Conservation (phyloP, 1,140 invertebrate species). For the Zelostemma sp. region DNA sequence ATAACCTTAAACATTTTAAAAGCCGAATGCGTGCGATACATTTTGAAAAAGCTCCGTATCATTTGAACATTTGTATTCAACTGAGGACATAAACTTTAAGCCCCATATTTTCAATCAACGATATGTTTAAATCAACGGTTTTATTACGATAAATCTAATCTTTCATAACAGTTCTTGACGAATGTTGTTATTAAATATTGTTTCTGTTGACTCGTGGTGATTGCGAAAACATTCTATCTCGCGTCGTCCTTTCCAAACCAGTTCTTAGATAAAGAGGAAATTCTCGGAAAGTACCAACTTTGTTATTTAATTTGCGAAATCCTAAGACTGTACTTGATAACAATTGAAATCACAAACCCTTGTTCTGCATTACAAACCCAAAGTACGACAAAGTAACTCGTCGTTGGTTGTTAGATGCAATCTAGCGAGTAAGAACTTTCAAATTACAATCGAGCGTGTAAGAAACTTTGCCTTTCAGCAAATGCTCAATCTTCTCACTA, state of each 20-base stretch:
- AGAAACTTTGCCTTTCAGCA: conserved; percentile 35
- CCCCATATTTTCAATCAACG: too few relatives aligned
- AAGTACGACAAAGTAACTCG: conserved; percentile 35
- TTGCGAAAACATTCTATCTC: too few relatives aligned
- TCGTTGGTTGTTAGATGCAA: conserved; percentile 27
- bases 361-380: conserved; percentile 26
- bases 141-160: too few relatives aligned
- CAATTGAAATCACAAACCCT: conserved; percentile 41
- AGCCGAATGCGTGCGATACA: conserved; percentile 22
- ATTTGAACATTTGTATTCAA: neutral
- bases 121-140: too few relatives aligned
- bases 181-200: too few relatives aligned
- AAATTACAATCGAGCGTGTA: conserved; percentile 31
- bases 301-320: neutral
- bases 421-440: conserved; percentile 24
- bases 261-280: too few relatives aligned
- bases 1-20: conserved; percentile 42
- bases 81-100: too few relatives aligned
- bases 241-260: too few relatives aligned
- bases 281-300: neutral
- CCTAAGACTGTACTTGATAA: conserved; percentile 14
- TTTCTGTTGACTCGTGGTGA: too few relatives aligned
- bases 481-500: conserved; percentile 24
- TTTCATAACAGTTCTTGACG: too few relatives aligned
- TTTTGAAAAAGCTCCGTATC: conserved; percentile 10